phyloP scores from a whole-genome alignment of 2,797 vertebrate genomes.

The Betta splendens region DNA sequence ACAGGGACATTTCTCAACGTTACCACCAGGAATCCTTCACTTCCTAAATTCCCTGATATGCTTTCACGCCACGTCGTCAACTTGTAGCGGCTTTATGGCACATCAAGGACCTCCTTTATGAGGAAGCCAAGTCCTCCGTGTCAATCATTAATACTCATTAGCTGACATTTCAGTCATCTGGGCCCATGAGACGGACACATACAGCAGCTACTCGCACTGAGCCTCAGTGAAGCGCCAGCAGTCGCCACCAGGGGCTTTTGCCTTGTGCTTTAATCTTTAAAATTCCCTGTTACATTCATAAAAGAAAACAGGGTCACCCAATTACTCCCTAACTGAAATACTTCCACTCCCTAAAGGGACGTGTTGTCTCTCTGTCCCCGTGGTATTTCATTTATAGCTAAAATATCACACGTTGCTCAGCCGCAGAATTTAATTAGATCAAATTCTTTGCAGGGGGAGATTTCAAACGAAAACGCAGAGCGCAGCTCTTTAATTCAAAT shows the following conservation, averaged over 20 bases:
- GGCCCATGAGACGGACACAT: slow-evolving; percentile 49
- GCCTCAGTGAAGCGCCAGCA: slow-evolving; percentile 29
- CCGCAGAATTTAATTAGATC: slow-evolving; percentile 51
- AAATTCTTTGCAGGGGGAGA: slow-evolving; percentile 39
- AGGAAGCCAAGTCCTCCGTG: slow-evolving; percentile 38
- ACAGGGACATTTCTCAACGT: slow-evolving; percentile 17
- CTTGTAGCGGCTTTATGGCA: slow-evolving; percentile 9
- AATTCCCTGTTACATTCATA: slow-evolving; percentile 36
- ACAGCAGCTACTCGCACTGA: slow-evolving; percentile 40
- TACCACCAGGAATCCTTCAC: slow-evolving; percentile 6
- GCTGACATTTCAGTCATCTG: slow-evolving; percentile 48
- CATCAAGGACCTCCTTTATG: slow-evolving; percentile 26
- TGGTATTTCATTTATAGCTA: slow-evolving; percentile 34
- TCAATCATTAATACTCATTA: slow-evolving; percentile 53
- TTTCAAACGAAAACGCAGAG: slow-evolving; percentile 38
- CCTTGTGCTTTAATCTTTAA: slow-evolving; percentile 40
- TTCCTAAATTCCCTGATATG: slow-evolving; percentile 10
- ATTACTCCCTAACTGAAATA: slow-evolving; percentile 40
- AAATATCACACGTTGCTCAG: slow-evolving; percentile 41
- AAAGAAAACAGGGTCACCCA: slow-evolving; percentile 55
- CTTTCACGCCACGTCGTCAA: slow-evolving; percentile 4
- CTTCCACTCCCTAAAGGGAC: slow-evolving; percentile 35
- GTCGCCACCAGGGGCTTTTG: slow-evolving; percentile 25
- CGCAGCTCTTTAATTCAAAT: slow-evolving; percentile 29
- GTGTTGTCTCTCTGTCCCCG: slow-evolving; percentile 27